Base-by-base conservation (phyloP, 2,888 invertebrate species). In the Chrysina gloriosa region DNA sequence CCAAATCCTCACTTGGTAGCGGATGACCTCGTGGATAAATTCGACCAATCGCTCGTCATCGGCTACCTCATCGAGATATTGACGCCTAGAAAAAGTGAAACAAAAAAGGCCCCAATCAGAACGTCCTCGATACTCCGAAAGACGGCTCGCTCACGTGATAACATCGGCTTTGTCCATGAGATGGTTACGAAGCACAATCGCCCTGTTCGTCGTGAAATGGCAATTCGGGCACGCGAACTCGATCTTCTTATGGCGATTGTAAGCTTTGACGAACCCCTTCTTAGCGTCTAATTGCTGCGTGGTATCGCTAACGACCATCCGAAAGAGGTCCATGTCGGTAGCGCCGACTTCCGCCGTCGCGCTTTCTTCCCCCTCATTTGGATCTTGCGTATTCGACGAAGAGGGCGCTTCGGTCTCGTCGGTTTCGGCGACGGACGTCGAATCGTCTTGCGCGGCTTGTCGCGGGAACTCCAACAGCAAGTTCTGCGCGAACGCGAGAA, bases 1-100 rank as follows among this genome's bases (percentile, higher is more conserved):
- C 58, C 7, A 64, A 3, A 52, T 73, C 66, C 23, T 72, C 63
- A 50, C 68, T 65, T 79, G 79, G 7, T 73, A 70, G 21, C 71
- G 63, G 16, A 79, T 70, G 4, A 79, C 76, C 68, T 75, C 76
- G 27, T 75, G 75, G 7, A 78, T 66, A 78, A 78, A 80, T 6
- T 19, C 3, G 2, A 4, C 7, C 16, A 6, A 74, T 0, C 80
- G 75, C 74, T 85, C 84, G 0, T 75, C 74, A 27, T 75, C 70
- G 0, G 69, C 54, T 27, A 76, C 81, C 61, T 84, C 84, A 2
- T 70, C 61, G 1, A 78, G 21, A 21, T 21, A 47, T 1, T 21
- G 1, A 3, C 9, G 9, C 47, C 47, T 47, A 7, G 3, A 47
- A 3, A 21, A 47, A 6, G 23, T 1, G 9, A 47, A 47, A 7